These are phyloP conservation scores for Larimichthys polyactis DNA, from an alignment of 2,113 vertebrate species.

Conservation along the genomic window DNA sequence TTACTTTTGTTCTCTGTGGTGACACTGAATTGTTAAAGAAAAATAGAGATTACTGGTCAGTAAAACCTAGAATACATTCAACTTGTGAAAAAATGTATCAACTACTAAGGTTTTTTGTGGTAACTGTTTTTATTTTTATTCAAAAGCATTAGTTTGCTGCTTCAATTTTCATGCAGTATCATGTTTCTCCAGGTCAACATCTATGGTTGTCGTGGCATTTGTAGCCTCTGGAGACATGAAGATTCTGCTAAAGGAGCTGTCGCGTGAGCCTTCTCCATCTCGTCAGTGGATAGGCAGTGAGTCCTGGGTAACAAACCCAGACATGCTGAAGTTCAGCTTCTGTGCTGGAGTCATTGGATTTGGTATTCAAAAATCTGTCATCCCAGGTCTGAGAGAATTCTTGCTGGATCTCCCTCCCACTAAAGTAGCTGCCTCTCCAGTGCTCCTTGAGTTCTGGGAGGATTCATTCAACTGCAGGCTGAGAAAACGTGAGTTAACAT, in stretches of 20 bases:
- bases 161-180: not conserved
- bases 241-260: not conserved
- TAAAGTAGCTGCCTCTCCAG: constrained; percentile 59
- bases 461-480: constrained; percentile 76
- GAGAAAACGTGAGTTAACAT: constrained; percentile 45
- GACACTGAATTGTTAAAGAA: no score
- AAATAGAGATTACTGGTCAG: no score
- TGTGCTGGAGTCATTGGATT: constrained; percentile 74
- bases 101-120: no score
- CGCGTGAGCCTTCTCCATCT: not conserved
- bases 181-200: not conserved
- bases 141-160: no score
- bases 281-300: constrained; percentile 83
- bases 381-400: constrained; percentile 79
- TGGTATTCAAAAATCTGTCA: constrained; percentile 67
- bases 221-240: not conserved
- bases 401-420: constrained; percentile 66
- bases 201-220: not conserved
- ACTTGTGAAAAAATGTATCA: no score
- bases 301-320: constrained; percentile 72
- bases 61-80: no score
- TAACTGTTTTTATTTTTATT: no score
- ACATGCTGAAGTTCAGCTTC: constrained; percentile 62
- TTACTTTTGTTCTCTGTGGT: not conserved
- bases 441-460: constrained; percentile 83